These are phyloP conservation scores for Calephelis virginiensis DNA, from an alignment of 1,140 invertebrate species.

Conservation along the genomic window DNA sequence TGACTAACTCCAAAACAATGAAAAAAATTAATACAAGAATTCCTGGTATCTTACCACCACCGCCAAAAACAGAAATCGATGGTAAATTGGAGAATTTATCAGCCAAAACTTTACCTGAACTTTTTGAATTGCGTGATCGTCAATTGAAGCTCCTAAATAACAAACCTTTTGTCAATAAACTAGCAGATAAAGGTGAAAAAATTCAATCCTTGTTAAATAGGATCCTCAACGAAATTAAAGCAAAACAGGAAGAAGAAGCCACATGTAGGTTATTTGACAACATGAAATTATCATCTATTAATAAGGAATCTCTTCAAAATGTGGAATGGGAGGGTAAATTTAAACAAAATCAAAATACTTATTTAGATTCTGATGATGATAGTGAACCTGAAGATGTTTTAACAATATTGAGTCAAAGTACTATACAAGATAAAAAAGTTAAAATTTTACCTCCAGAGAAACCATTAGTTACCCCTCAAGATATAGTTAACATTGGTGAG, in stretches of 20 bases:
- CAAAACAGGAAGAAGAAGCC: conserved; percentile 79
- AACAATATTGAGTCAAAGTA: conserved; percentile 82
- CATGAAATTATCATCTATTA: conserved; percentile 80
- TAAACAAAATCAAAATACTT: conserved; percentile 54
- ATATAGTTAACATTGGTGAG: conserved; percentile 80
- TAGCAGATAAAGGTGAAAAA: conserved; percentile 85
- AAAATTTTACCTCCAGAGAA: conserved; percentile 77
- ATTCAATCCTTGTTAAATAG: conserved; percentile 79
- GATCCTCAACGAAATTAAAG: conserved; percentile 78
- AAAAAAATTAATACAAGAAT: conserved; percentile 58
- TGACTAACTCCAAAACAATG: conserved; percentile 35
- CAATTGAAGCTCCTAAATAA: conserved; percentile 63
- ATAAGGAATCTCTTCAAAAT: conserved; percentile 79
- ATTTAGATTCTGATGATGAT: conserved; percentile 82
- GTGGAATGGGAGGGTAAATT: conserved; percentile 84
- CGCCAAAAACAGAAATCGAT: conserved; percentile 63
- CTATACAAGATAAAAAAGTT: conserved; percentile 80
- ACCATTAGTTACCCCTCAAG: conserved; percentile 80
- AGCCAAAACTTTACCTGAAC: conserved; percentile 48
- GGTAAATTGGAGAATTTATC: conserved; percentile 61
- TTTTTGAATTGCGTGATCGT: conserved; percentile 56
- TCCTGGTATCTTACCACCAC: conserved; percentile 53
- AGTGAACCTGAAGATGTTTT: conserved; percentile 82
- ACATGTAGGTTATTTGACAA: conserved; percentile 80
- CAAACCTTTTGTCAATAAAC: conserved; percentile 70